Evolutionary conservation across 2,888 invertebrate genomes (phyloP), one percentile per base, ranked within the genome.

Genomic region (Mimachlamys varia): DNA sequence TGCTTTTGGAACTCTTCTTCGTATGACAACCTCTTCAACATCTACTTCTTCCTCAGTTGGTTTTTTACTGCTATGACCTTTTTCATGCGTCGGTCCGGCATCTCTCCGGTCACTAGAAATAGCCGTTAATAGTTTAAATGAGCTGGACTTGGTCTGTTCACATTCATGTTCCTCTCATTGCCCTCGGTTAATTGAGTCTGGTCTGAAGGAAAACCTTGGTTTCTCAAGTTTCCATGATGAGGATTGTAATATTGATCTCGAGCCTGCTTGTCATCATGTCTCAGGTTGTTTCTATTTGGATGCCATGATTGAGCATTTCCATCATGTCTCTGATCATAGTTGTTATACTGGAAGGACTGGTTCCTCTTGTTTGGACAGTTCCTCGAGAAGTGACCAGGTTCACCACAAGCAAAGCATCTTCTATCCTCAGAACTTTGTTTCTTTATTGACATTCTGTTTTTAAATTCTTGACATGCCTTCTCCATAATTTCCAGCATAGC

Each of bases 71-170:
- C 38, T 55, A 50, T 19, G 88, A 49, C 49, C 88, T n/a, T 49
- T 88, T 38, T 17, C 13, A 53, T 19, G 50, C 87, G 19, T 87
- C 53, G 10, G 27, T 58, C 0, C 27, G n/a, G 55, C 37, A 58
- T 49, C 90, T 22, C 33, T 76, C 37, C 33, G 89, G 87, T 89
- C 89, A 58, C 49, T 53, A 53, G 76, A 88, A 58, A 19, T 88
- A 87, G 90, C 89, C 87, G 17, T 33, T 88, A n/a, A 50, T 44
- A 37, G 49, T 91, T 91, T 91, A 91, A 91, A n/a, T n/a, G n/a
- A n/a, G n/a, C n/a, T n/a, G 62, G 19, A n/a, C 22, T 62, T 27
- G 15, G 27, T 58, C 5, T n/a, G 58, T 17, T 62, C 7, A 27
- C 58, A 22, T 50, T 50, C 10, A 50, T 53, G 27, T 89, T 22